phyloP scores from a whole-genome alignment of 1,140 invertebrate genomes.

The Megalonaias nervosa region DNA sequence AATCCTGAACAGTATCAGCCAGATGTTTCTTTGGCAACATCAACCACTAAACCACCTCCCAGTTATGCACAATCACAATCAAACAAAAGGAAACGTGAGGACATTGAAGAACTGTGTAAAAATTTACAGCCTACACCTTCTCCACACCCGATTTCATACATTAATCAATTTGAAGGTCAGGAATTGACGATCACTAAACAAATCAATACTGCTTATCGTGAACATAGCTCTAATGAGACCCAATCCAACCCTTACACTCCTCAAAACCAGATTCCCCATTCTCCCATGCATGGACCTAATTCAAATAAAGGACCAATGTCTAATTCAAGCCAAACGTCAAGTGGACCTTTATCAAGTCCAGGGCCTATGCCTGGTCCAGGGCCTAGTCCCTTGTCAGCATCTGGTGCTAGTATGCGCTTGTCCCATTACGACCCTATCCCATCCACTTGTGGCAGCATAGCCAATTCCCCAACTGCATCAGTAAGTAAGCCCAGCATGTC shows the following conservation, averaged over 20 bases:
- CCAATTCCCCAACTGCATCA: constrained; percentile 46
- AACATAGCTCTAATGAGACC: constrained; percentile 46
- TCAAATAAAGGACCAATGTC: constrained; percentile 64
- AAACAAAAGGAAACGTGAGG: constrained; percentile 66
- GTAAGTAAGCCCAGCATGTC: constrained; percentile 61
- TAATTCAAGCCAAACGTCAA: constrained; percentile 65
- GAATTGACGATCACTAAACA: constrained; percentile 97
- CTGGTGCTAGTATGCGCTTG: constrained; percentile 63
- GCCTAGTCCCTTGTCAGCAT: constrained; percentile 52
- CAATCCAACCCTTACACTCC: constrained; percentile 39
- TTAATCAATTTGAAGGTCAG: constrained; percentile 96
- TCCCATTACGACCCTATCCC: constrained; percentile 63
- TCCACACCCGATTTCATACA: constrained; percentile 95
- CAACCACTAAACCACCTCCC: constrained; percentile 65
- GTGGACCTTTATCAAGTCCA: constrained; percentile 58
- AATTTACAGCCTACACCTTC: constrained; percentile 97
- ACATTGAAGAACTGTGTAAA: constrained; percentile 68
- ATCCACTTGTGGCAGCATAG: constrained; percentile 39
- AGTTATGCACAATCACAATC: constrained; percentile 66
- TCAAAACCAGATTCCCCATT: constrained; percentile 52
- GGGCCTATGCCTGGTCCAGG: constrained; percentile 44
- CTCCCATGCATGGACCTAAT: constrained; percentile 52
- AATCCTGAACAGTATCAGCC: constrained; percentile 68
- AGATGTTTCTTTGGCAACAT: constrained; percentile 48
- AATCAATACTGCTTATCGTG: constrained; percentile 79